Conservation (phyloP, 2,888 invertebrate species). For the Leuctra nigra region DNA sequence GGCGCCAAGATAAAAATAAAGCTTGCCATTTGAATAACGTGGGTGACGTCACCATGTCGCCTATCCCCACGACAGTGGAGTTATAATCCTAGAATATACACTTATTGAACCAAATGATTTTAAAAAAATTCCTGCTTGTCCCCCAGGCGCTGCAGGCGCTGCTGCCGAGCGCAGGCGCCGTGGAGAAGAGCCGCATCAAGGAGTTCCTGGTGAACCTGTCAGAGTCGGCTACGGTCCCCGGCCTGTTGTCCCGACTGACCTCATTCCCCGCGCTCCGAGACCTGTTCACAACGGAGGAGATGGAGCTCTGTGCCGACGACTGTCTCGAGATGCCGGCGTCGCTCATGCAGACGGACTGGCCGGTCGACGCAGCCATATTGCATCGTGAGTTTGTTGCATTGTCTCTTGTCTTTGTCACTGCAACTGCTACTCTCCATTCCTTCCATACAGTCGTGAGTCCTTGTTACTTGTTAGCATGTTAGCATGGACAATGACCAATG, state of each 20-base stretch:
- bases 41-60: no score
- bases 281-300: conserved; percentile 40
- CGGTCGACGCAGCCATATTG: neutral
- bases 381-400: neutral
- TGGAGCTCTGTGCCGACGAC: conserved; percentile 35
- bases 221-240: conserved; percentile 36
- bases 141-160: conserved; percentile 24
- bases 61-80: no score
- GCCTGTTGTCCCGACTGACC: conserved; percentile 39
- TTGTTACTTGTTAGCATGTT: no score
- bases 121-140: no score
- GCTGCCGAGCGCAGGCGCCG: conserved; percentile 22
- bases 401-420: no score
- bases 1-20: no score
- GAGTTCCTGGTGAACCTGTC: conserved; percentile 42
- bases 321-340: conserved; percentile 41
- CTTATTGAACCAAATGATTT: no score
- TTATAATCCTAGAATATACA: no score
- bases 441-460: no score
- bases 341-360: conserved; percentile 41
- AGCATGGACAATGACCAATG: no score
- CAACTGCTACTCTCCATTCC: no score
- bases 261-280: conserved; percentile 36
- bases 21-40: no score
- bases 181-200: conserved; percentile 41